Percentiles rank a stretch among this genome's conserved stretches.
These are phyloP conservation scores for Epinotia demarniana DNA, from an alignment of 2,888 invertebrate species.

Conservation along the genomic window DNA sequence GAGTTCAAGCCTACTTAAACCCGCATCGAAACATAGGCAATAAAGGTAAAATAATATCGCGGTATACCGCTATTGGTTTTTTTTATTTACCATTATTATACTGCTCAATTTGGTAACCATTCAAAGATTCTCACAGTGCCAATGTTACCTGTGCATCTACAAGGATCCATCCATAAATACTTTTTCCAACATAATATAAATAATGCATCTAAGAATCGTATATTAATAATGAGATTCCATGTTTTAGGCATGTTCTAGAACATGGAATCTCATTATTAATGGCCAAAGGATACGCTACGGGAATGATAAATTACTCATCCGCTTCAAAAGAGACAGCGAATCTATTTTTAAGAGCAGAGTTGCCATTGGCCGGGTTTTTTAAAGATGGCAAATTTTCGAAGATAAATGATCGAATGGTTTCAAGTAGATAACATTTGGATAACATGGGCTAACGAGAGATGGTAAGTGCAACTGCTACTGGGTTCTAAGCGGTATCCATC, in stretches of 20 bases:
- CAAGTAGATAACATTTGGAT: slow-evolving; percentile 71
- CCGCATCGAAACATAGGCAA: not conserved
- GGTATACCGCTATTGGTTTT: not conserved
- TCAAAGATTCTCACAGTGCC: not conserved
- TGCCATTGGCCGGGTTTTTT: slow-evolving; percentile 73
- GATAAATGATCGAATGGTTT: slow-evolving; percentile 73
- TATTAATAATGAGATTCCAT: too few relatives aligned
- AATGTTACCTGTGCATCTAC: not conserved
- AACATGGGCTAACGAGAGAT: slow-evolving; percentile 64
- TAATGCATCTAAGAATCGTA: slow-evolving; percentile 29
- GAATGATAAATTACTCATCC: slow-evolving; percentile 78
- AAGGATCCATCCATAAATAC: not conserved
- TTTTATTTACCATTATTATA: not conserved
- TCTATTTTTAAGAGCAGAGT: slow-evolving; percentile 75
- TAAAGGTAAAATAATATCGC: not conserved
- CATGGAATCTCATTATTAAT: slow-evolving; percentile 42
- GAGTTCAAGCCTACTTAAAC: not conserved
- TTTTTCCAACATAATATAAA: not conserved
- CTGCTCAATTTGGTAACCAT: not conserved
- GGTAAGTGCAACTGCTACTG: slow-evolving; percentile 72
- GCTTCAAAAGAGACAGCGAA: slow-evolving; percentile 63
- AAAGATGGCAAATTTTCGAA: slow-evolving; percentile 79
- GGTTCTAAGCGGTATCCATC: slow-evolving; percentile 65
- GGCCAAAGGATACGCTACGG: slow-evolving; percentile 55
- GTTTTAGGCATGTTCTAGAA: too few relatives aligned